phyloP scores from a whole-genome alignment of 2,113 vertebrate species.

The Trematocara macrostoma region DNA sequence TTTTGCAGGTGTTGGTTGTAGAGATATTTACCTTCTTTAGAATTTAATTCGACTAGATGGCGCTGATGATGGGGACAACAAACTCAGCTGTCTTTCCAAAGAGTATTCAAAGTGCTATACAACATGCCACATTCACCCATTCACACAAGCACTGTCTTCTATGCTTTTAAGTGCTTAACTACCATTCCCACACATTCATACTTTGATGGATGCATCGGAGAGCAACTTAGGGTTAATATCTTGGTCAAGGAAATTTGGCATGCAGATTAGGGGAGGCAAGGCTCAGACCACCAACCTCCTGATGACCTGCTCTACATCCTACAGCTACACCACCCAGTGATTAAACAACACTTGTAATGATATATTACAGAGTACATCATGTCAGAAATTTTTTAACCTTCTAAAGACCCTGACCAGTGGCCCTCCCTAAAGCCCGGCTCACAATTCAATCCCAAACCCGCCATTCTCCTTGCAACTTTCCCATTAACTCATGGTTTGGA shows the following conservation, averaged over 20 bases:
- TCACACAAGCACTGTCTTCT: neutral
- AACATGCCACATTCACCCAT: neutral
- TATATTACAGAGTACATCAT: neutral
- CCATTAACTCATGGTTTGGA: neutral
- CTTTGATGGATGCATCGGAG: neutral
- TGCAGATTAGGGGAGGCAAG: neutral
- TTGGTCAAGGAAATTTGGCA: neutral
- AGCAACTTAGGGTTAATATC: neutral
- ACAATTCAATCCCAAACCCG: neutral
- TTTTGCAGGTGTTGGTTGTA: neutral
- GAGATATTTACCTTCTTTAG: neutral
- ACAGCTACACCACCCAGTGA: neutral
- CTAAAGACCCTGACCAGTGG: neutral
- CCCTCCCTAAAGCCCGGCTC: neutral
- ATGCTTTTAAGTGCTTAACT: neutral
- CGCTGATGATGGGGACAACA: neutral
- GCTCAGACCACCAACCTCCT: neutral
- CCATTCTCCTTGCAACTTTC: neutral
- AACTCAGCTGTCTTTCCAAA: neutral
- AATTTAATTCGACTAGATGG: neutral
- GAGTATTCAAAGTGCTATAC: neutral
- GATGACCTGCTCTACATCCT: neutral
- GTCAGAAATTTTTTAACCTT: neutral
- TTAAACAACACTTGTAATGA: neutral
- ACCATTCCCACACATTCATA: neutral